These are phyloP conservation scores for Melanocharis versteri DNA, from an alignment of 2,113 vertebrate genomes.

Conservation along the genomic window DNA sequence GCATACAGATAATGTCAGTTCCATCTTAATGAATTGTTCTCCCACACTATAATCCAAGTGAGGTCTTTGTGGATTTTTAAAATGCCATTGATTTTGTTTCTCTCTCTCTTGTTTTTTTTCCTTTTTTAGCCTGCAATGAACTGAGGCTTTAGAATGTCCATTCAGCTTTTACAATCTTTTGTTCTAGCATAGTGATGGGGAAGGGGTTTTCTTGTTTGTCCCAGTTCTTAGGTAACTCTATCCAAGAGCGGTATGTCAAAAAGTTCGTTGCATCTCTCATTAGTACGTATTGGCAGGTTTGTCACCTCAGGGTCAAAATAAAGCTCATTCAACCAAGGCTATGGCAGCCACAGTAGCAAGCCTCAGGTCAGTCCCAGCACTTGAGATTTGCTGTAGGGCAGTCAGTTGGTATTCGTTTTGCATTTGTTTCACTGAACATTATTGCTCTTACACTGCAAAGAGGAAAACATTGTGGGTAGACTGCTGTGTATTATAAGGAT, in stretches of 20 bases:
- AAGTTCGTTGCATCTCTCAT: constrained; percentile 12
- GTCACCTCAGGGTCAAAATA: constrained; percentile 26
- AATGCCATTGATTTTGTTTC: neutral
- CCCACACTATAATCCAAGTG: neutral
- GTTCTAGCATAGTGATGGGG: neutral
- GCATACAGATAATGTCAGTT: neutral
- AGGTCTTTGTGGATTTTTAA: constrained; percentile 23
- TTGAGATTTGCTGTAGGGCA: constrained; percentile 13
- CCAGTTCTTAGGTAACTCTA: neutral
- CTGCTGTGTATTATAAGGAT: neutral
- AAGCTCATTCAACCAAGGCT: constrained; percentile 11
- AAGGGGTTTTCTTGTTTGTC: neutral
- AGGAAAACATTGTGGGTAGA: neutral
- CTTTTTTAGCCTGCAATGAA: neutral
- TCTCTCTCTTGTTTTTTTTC: no score
- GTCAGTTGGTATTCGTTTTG: constrained; percentile 24
- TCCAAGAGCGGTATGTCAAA: neutral
- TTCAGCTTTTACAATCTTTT: neutral
- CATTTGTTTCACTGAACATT: constrained; percentile 8
- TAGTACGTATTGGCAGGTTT: constrained; percentile 24
- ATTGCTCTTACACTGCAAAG: neutral
- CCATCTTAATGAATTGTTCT: constrained; percentile 23
- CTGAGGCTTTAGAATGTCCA: neutral
- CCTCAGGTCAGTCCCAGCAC: neutral
- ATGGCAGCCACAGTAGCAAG: neutral